Percentiles rank a stretch among this genome's conserved stretches.
phyloP scores from a whole-genome alignment of 64 coral and sea anemone genomes.

The Orbicella faveolata region DNA sequence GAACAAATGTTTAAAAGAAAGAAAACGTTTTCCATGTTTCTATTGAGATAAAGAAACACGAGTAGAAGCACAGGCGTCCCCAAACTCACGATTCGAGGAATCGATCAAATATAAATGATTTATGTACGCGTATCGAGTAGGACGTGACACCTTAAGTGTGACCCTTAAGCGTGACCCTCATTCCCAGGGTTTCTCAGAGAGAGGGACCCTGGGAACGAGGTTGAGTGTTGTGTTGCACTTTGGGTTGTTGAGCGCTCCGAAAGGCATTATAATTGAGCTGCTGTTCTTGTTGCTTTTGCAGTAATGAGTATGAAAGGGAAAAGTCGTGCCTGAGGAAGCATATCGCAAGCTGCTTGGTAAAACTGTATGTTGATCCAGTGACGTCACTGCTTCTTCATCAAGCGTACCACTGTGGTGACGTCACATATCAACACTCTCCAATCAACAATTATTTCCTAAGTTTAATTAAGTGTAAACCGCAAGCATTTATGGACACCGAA shows the following conservation, averaged over 20 bases:
- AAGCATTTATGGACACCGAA: constrained; percentile 19
- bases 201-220: no score
- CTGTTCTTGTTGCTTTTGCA: neutral
- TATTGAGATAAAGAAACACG: no score
- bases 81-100: no score
- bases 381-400: constrained; percentile 18
- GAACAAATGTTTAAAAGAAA: neutral
- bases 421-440: neutral
- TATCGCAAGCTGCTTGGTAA: neutral
- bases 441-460: neutral
- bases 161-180: no score
- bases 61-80: no score
- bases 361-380: neutral
- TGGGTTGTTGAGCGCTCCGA: no score
- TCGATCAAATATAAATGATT: no score
- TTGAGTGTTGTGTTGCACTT: no score
- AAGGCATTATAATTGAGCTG: neutral
- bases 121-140: no score
- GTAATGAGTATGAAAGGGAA: neutral
- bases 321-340: neutral
- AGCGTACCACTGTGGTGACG: constrained; percentile 10
- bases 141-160: no score
- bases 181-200: no score
- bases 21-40: no score
- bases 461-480: neutral